phyloP scores from a whole-genome alignment of 2,797 vertebrate species.

The Apogon talboti region DNA sequence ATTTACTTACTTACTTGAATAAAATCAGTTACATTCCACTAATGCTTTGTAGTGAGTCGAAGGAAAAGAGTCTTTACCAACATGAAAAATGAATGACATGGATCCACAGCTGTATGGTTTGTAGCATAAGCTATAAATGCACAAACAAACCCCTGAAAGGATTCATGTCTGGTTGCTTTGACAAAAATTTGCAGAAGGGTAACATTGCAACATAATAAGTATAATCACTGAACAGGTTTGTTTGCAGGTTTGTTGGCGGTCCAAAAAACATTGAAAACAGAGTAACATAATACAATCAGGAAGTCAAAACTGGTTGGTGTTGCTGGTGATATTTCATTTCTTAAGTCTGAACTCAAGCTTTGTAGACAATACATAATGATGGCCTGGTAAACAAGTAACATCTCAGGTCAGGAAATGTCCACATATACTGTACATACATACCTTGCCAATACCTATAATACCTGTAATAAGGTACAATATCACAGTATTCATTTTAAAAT shows the following conservation, averaged over 20 bases:
- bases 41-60: too few species aligned
- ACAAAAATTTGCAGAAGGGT: neutral
- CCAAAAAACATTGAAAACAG: neutral
- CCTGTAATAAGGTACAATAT: neutral
- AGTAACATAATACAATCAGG: too few species aligned
- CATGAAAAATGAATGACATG: too few species aligned
- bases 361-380: neutral
- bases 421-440: slow-evolving; percentile 5
- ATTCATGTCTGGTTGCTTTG: slow-evolving; percentile 3
- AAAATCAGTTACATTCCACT: too few species aligned
- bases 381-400: neutral
- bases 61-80: too few species aligned
- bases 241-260: too few species aligned
- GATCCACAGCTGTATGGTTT: too few species aligned
- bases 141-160: neutral
- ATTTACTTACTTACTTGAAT: too few species aligned
- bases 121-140: neutral
- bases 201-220: slow-evolving; percentile 7
- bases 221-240: neutral
- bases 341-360: neutral
- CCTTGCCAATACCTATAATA: too few species aligned
- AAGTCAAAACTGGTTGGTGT: neutral
- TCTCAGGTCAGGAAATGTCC: neutral
- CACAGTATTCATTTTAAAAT: slow-evolving; percentile 38
- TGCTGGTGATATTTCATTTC: neutral